Evolutionary conservation across 2,888 invertebrate genomes (phyloP), one percentile per base, ranked within the genome.

Genomic region (Heliothis peltigera): DNA sequence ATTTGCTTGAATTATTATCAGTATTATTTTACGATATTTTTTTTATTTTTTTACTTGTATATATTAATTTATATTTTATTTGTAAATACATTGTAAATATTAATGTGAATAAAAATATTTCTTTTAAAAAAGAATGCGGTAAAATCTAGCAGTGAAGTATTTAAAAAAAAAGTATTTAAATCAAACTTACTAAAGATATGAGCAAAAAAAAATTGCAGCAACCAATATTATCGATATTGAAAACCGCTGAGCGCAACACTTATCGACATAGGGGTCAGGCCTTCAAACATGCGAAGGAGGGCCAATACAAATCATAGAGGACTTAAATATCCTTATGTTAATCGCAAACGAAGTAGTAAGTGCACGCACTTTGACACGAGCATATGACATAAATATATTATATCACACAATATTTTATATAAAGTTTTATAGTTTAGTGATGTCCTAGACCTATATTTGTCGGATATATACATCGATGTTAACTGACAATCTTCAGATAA

Each of bases 311-410:
- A 93, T 92, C 91, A 92, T 91, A 90, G 88, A 86, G 87, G 86
- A 86, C 88, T 94, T 92, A 92, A 88, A 94, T 92, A 91, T 93
- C 90, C 89, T 92, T 90, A 91, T 89, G 88, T 89, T 90, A 88
- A 89, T 88, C 87, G 84, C 81, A 78, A 82, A 80, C 82, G 80
- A 67, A 78, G 87, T 87, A 92, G 91, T 92, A 65, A 79, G 83
- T 84, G 85, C 84, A 86, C 87, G 87, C 87, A 85, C 86, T 86
- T 87, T 83, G 87, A 83, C 83, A 85, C 76, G 80, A 80, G 85
- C 71, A 83, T 70, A 66, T 75, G 32, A 70, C 59, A 77, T 62
- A 52, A 28, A 55, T 46, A 35, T 48, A 43, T 65, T 59, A 77
- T 65, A 65, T 75, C 66, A 63, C 65, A 64, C 69, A 47, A 58